These are phyloP conservation scores for Sturmia bella DNA, from an alignment of 2,888 invertebrate species.

Conservation along the genomic window DNA sequence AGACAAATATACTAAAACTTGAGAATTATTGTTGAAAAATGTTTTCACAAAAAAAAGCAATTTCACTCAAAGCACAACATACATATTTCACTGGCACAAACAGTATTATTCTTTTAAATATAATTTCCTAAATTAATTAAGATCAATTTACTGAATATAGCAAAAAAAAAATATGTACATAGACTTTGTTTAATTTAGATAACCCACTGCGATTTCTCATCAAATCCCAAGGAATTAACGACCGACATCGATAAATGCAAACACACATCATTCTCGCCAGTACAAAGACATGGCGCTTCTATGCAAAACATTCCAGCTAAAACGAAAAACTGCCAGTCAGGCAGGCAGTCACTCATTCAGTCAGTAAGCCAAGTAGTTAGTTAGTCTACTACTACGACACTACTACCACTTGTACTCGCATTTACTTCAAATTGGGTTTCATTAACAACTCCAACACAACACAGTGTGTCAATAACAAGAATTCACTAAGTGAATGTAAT, in stretches of 20 bases:
- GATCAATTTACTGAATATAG: slow-evolving; percentile 42
- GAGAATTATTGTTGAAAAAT: too few species aligned
- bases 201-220: slow-evolving; percentile 62
- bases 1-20: too few species aligned
- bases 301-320: slow-evolving; percentile 65
- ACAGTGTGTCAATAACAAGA: slow-evolving; percentile 60
- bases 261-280: slow-evolving; percentile 46
- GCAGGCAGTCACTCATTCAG: slow-evolving; percentile 37
- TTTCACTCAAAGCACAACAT: neutral
- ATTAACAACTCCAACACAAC: slow-evolving; percentile 52
- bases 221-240: slow-evolving; percentile 58
- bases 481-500: slow-evolving; percentile 18
- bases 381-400: too few species aligned
- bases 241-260: slow-evolving; percentile 56
- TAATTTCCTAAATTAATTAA: slow-evolving; percentile 54
- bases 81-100: slow-evolving; percentile 30
- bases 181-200: slow-evolving; percentile 71
- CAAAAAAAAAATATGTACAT: slow-evolving; percentile 47
- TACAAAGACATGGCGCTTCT: neutral
- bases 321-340: slow-evolving; percentile 65
- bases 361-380: too few species aligned
- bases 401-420: slow-evolving; percentile 4
- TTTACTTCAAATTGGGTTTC: slow-evolving; percentile 59
- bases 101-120: neutral
- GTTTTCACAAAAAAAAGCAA: too few species aligned